These are phyloP conservation scores for Columba janthina DNA, from an alignment of 2,113 vertebrate species.

Conservation along the genomic window DNA sequence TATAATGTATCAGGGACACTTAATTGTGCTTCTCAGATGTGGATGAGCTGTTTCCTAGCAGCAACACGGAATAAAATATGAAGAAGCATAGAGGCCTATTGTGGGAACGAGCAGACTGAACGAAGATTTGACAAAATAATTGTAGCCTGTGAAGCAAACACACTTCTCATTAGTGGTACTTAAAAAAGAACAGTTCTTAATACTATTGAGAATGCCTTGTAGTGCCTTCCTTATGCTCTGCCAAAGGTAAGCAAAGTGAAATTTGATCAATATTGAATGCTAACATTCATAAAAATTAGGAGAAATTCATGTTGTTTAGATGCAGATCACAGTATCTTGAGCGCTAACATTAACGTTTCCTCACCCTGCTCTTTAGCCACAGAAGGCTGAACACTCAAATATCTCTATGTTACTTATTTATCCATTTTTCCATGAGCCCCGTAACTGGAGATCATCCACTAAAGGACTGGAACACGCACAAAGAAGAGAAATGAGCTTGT, in stretches of 20 bases:
- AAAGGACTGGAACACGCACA: neutral
- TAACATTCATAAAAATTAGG: neutral
- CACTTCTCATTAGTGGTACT: slow-evolving; percentile 38
- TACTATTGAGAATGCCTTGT: neutral
- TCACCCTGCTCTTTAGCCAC: neutral
- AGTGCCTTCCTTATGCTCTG: neutral
- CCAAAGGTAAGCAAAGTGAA: neutral
- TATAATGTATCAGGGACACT: neutral
- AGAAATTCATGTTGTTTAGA: neutral
- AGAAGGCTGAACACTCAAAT: neutral
- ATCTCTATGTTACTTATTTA: neutral
- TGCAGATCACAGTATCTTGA: neutral
- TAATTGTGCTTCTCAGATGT: slow-evolving; percentile 13
- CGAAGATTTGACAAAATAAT: slow-evolving; percentile 30
- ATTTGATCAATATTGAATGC: neutral
- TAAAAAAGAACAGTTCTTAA: neutral
- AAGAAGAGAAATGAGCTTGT: neutral
- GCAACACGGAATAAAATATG: neutral
- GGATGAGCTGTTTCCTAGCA: slow-evolving; percentile 50
- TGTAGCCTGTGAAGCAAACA: slow-evolving; percentile 18
- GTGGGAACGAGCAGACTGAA: neutral
- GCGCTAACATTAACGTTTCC: neutral
- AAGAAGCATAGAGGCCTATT: neutral
- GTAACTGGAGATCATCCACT: neutral
- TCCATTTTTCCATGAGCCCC: neutral